Evolutionary conservation across 2,888 invertebrate genomes (phyloP).

Genomic region (Rhabditophanes sp.): DNA sequence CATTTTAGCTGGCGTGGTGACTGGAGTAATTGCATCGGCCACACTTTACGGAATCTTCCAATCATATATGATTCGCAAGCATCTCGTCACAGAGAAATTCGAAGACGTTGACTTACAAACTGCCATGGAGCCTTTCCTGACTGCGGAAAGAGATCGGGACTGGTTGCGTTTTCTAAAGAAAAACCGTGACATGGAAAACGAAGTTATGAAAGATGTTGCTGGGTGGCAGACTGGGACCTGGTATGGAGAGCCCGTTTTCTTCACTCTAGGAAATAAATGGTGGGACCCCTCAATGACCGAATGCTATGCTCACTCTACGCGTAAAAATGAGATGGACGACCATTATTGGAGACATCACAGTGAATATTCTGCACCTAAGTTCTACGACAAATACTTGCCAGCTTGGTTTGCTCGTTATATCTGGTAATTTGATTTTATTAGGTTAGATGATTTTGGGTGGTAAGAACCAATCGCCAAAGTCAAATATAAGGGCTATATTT

Average conservation of each 20-base stretch:
- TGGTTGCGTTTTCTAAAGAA: constrained; percentile 40
- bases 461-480: constrained; percentile 5
- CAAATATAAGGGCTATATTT: not conserved
- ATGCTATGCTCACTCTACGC: constrained; percentile 29
- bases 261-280: constrained; percentile 42
- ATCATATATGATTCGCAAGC: constrained; percentile 15
- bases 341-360: constrained; percentile 28
- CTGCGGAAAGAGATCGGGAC: constrained; percentile 40
- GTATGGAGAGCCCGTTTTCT: constrained; percentile 47
- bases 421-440: too few species aligned
- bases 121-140: constrained; percentile 40
- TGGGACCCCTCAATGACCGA: constrained; percentile 28
- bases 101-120: constrained; percentile 37
- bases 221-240: constrained; percentile 46
- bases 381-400: constrained; percentile 39
- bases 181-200: constrained; percentile 47
- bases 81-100: constrained; percentile 25
- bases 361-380: constrained; percentile 37
- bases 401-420: constrained; percentile 21
- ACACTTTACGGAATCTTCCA: constrained; percentile 20
- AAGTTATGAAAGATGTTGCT: constrained; percentile 49
- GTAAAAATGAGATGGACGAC: constrained; percentile 13
- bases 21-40: constrained; percentile 19
- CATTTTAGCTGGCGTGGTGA: constrained; percentile 21
- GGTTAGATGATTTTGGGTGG: too few species aligned